Evolutionary conservation across 1,140 invertebrate genomes (phyloP).

Genomic region (Anastatus disparis): DNA sequence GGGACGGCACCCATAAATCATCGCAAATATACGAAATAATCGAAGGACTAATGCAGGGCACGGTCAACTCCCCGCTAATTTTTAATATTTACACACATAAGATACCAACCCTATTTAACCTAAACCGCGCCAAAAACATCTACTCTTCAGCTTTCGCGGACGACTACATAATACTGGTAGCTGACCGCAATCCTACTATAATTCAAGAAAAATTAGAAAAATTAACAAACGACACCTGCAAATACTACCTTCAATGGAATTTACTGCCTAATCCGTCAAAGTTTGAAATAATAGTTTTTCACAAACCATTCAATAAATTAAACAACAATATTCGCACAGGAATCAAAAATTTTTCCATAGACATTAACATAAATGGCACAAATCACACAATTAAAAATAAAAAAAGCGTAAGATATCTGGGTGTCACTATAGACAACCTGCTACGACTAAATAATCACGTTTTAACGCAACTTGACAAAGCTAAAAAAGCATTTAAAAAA

Average conservation of each 20-base stretch:
- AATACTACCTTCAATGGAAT: too few species aligned
- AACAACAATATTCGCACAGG: neutral
- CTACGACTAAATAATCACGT: neutral
- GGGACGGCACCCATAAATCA: neutral
- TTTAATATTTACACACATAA: conserved; percentile 41
- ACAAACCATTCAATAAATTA: neutral
- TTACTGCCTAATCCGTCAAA: neutral
- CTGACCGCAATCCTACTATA: too few species aligned
- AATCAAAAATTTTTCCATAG: neutral
- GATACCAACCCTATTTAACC: neutral
- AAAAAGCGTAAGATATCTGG: neutral
- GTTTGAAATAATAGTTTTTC: neutral
- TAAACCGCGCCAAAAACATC: neutral
- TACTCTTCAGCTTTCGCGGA: conserved; percentile 33
- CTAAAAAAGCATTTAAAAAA: conserved; percentile 16
- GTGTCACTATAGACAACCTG: neutral
- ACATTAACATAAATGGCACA: neutral
- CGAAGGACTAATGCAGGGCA: conserved; percentile 47
- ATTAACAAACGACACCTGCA: too few species aligned
- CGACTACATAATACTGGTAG: conserved; percentile 27
- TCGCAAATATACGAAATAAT: neutral
- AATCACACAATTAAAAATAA: neutral
- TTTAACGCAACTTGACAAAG: neutral
- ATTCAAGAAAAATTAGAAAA: too few species aligned
- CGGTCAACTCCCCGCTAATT: conserved; percentile 36